phyloP scores from a whole-genome alignment of 2,113 vertebrate species.

The Heterocephalus glaber region DNA sequence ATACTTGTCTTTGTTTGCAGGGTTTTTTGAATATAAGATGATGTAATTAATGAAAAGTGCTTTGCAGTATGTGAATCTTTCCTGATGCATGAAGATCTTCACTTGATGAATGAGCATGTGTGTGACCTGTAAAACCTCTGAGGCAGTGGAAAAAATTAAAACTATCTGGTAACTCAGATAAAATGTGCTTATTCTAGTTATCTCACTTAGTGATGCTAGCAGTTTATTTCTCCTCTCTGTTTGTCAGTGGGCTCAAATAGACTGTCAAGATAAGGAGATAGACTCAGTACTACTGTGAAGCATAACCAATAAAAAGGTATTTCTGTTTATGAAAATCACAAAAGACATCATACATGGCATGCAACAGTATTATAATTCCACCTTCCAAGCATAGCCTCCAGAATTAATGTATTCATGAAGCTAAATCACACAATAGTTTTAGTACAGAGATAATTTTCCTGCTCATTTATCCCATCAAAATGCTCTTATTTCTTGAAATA shows the following conservation, averaged over 20 bases:
- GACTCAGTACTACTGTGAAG: background rate
- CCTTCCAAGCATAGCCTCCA: background rate
- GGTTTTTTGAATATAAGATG: background rate
- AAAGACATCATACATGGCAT: background rate
- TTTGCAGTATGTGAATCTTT: background rate
- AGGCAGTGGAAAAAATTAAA: background rate
- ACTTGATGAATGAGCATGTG: background rate
- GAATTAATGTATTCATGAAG: conserved; percentile 40
- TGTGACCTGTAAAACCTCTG: background rate
- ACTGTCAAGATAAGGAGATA: conserved; percentile 23
- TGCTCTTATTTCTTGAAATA: conserved; percentile 1
- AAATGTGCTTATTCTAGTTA: background rate
- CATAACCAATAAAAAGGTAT: conserved; percentile 9
- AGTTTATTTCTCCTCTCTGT: background rate
- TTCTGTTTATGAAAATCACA: conserved; percentile 49
- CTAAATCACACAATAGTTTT: conserved; percentile 43
- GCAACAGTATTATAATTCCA: background rate
- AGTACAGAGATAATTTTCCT: conserved; percentile 28
- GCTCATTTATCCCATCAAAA: conserved; percentile 15
- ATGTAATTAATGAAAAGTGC: background rate
- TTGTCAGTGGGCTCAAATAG: conserved; percentile 5
- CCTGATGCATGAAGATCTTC: background rate
- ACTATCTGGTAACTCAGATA: background rate
- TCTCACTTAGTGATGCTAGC: background rate
- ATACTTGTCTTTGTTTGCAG: background rate